These are phyloP conservation scores for Ommatoiulus sabulosus DNA, from an alignment of 2,888 invertebrate genomes.

Conservation along the genomic window DNA sequence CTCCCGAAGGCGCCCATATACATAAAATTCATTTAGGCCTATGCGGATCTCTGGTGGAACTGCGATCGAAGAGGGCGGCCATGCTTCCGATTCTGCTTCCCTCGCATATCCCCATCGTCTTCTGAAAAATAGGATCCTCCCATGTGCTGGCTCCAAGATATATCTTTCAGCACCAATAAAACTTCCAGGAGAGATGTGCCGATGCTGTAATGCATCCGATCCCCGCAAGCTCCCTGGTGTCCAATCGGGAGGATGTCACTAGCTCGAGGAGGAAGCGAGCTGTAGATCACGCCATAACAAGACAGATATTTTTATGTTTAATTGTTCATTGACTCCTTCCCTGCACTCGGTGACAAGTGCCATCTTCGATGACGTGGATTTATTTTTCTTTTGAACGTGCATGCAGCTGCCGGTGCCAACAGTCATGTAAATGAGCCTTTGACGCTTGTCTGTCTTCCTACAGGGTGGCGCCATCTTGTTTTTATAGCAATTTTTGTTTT, in stretches of 20 bases:
- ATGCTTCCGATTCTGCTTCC: background rate
- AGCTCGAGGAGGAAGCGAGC: background rate
- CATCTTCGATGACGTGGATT: background rate
- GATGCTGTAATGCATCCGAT: background rate
- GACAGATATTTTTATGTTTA: conserved; percentile 30
- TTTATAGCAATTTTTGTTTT: background rate
- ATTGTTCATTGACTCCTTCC: conserved; percentile 15
- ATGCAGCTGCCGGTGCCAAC: background rate
- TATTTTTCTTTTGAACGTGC: background rate
- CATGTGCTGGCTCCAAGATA: background rate
- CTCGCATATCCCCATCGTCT: conserved; percentile 18
- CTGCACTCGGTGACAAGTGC: background rate
- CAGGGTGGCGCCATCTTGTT: background rate
- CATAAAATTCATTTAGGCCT: conserved; percentile 40
- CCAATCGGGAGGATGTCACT: background rate
- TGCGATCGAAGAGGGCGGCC: background rate
- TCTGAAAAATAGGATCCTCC: conserved; percentile 21
- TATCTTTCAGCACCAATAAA: conserved; percentile 25
- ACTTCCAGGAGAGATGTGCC: background rate
- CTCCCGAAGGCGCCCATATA: conserved; percentile 31
- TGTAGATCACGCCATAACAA: background rate
- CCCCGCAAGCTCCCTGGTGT: conserved; percentile 31
- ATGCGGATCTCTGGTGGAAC: background rate
- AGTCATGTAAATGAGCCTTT: background rate
- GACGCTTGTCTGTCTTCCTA: background rate